Evolutionary conservation across 1,140 invertebrate genomes (phyloP).

Genomic region (Drosophila subpulchrella): DNA sequence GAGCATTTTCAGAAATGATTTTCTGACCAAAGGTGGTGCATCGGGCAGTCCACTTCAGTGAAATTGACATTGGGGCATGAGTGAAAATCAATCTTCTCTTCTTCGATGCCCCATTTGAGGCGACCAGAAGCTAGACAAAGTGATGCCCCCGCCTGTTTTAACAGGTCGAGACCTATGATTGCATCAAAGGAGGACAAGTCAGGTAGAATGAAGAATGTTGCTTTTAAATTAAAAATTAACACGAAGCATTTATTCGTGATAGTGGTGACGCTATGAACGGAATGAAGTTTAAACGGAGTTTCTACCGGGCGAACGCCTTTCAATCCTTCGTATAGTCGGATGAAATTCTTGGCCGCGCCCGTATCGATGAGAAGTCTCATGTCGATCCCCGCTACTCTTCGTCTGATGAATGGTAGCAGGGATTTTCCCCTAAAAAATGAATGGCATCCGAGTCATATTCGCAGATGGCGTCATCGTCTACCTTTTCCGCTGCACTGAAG

Average conservation of each 20-base stretch:
- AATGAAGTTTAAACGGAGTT: not conserved
- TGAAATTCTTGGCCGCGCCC: conserved; percentile 20
- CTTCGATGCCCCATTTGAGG: not conserved
- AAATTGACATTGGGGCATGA: not conserved
- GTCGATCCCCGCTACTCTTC: not conserved
- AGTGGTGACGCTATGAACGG: not conserved
- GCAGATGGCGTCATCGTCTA: conserved; percentile 6
- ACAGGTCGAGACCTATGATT: not conserved
- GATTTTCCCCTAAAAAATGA: conserved; percentile 2
- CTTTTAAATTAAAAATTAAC: conserved; percentile 12
- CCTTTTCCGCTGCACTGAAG: not conserved
- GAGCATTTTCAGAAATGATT: not conserved
- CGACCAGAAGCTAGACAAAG: not conserved
- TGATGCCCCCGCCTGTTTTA: not conserved
- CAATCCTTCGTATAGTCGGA: conserved; percentile 12
- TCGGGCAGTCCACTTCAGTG: not conserved
- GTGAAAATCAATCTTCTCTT: not conserved
- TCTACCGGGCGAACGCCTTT: conserved; percentile 4
- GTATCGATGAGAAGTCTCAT: not conserved
- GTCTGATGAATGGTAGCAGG: not conserved
- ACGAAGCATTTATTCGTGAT: conserved; percentile 12
- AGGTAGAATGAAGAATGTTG: too few species aligned
- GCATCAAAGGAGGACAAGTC: not conserved
- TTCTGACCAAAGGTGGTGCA: not conserved
- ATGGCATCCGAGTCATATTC: conserved; percentile 5